Evolutionary conservation across 2,113 vertebrate genomes (phyloP), one percentile per base, ranked within the genome.

Genomic region (Hippocampus barbouri): DNA sequence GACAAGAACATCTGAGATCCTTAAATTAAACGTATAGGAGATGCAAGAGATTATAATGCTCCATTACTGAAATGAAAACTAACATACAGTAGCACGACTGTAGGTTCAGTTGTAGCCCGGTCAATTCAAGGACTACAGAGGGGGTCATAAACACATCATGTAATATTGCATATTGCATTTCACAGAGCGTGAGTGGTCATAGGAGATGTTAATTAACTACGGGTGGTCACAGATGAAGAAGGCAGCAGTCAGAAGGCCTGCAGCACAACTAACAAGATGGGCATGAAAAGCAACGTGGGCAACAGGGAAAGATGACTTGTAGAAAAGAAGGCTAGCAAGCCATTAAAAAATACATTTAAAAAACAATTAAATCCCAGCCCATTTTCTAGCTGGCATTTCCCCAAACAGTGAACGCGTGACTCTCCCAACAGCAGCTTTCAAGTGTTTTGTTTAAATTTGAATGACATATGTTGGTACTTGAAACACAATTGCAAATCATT

Each of bases 181-280:
- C 75, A 74, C 78, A 65, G 51, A 70, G 56, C 45, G 62, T 74
- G 74, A 69, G 79, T 16, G 66, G 68, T 69, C 73, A 60, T 77
- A 69, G 74, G 65, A 86, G 72, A 83, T 77, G 79, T 76, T 74
- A 75, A 83, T 30, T 53, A 73, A 71, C 69, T 34, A 43, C 25
- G 51, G 14, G 20, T 59, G 56, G 47, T 27, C 59, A 63, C 45
- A 71, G 71, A 66, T 59, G 65, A 45, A 38, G 66, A 76, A 76
- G 70, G 73, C 57, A 81, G 72, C 53, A 21, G 66, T 69, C 65
- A 53, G 69, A 40, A 4, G 51, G 25, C 27, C 54, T 66, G 49
- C 43, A 18, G 23, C 67, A 43, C 45, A 79, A 72, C 69, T 69
- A 53, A 45, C 45, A 61, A 23, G 70, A 77, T 41, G 61, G 47